Conservation (phyloP, 2,113 vertebrate genomes). For the Platysternon megacephalum region DNA sequence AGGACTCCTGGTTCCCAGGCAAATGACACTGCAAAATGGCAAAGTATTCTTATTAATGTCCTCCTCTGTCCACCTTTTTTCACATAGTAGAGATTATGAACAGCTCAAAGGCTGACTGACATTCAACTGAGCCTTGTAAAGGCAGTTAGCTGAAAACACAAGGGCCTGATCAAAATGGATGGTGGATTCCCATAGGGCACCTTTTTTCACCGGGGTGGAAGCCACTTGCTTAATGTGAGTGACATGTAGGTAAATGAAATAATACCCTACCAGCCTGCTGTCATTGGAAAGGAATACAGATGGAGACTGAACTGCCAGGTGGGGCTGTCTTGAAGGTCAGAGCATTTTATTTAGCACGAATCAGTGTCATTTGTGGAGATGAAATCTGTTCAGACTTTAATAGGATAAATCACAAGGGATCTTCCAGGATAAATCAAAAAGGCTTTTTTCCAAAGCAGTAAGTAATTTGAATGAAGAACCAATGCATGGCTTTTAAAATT, state of each 20-base stretch:
- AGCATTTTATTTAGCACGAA: conserved; percentile 71
- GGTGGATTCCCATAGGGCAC: conserved; percentile 43
- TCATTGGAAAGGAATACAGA: conserved; percentile 61
- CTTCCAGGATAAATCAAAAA: conserved; percentile 68
- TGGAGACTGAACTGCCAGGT: conserved; percentile 64
- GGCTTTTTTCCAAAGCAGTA: not conserved
- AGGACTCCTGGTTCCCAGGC: not conserved
- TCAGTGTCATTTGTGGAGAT: conserved; percentile 69
- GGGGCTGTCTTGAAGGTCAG: conserved; percentile 68
- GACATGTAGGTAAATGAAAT: conserved; percentile 71
- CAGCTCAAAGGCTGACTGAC: conserved; percentile 36
- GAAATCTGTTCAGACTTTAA: conserved; percentile 67
- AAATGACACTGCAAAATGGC: conserved; percentile 5
- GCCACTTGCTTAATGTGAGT: conserved; percentile 69
- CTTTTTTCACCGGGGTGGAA: conserved; percentile 47
- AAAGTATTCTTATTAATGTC: conserved; percentile 3
- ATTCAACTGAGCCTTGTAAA: conserved; percentile 40
- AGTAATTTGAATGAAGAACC: conserved; percentile 48
- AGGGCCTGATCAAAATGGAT: conserved; percentile 58
- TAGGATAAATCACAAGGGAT: conserved; percentile 67
- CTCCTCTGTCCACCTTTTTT: not conserved
- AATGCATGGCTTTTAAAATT: not conserved
- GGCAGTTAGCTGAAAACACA: conserved; percentile 28
- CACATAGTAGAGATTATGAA: conserved; percentile 33
- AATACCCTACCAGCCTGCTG: conserved; percentile 60